phyloP scores from a whole-genome alignment of 2,888 invertebrate species.

The Dromius quadrimaculatus region DNA sequence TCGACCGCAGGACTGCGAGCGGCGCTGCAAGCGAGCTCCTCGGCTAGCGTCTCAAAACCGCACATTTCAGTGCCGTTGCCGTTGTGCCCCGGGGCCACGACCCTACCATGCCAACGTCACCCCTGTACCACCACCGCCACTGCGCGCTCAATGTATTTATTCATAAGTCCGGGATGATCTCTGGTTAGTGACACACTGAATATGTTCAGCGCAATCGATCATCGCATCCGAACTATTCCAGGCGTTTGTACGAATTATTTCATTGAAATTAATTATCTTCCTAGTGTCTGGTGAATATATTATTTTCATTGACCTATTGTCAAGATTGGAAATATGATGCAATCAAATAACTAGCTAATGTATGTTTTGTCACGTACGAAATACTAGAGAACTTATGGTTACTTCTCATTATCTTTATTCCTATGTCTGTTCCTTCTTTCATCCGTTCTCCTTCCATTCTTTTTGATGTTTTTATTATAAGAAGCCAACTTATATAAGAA shows the following conservation, averaged over 20 bases:
- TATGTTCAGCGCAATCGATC: conserved; percentile 49
- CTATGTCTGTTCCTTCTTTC: conserved; percentile 60
- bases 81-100: conserved; percentile 23
- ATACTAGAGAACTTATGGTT: conserved; percentile 11
- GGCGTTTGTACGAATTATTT: too few relatives aligned
- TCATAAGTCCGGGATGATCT: conserved; percentile 52
- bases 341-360: too few relatives aligned
- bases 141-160: conserved; percentile 46
- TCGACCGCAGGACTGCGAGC: conserved; percentile 66
- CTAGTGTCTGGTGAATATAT: too few relatives aligned
- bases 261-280: too few relatives aligned
- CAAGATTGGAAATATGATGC: too few relatives aligned
- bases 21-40: conserved; percentile 62
- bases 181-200: conserved; percentile 52
- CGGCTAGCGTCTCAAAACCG: conserved; percentile 67
- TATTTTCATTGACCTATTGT: too few relatives aligned
- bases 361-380: conserved; percentile 39
- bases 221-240: too few relatives aligned
- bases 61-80: conserved; percentile 64
- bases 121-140: background rate
- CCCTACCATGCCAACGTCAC: conserved; percentile 14
- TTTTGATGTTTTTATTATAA: conserved; percentile 61
- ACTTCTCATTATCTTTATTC: conserved; percentile 51
- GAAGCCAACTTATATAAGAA: conserved; percentile 64
- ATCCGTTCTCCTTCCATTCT: conserved; percentile 57